A percentile compares a stretch with the other conserved stretches of the same genome.
Conservation (phyloP, 2,113 vertebrate species). For the Falco punctatus region DNA sequence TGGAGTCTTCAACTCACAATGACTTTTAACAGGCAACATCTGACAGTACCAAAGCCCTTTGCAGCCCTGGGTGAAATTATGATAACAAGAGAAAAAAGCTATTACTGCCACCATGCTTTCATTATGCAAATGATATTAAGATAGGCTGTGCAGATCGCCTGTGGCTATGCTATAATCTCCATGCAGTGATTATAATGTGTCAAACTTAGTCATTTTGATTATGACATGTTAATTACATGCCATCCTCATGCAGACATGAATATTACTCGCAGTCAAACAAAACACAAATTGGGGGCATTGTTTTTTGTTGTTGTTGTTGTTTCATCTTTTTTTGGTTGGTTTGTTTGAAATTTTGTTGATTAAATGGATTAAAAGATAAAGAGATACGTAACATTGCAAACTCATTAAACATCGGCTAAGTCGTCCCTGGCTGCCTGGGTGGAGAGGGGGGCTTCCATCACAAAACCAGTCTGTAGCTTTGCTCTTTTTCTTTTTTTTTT, state of each 20-base stretch:
- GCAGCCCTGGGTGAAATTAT: slow-evolving; percentile 99
- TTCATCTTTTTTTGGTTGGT: neutral
- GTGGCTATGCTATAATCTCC: slow-evolving; percentile 96
- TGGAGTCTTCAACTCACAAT: slow-evolving; percentile 55
- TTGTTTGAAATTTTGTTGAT: slow-evolving; percentile 63
- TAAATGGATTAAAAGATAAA: slow-evolving; percentile 74
- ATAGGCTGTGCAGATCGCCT: slow-evolving; percentile 90
- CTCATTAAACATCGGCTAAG: slow-evolving; percentile 44
- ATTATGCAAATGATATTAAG: slow-evolving; percentile 99
- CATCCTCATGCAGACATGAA: slow-evolving; percentile 93
- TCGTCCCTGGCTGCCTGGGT: neutral
- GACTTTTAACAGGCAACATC: slow-evolving; percentile 83
- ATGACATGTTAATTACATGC: slow-evolving; percentile 99
- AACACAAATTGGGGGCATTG: slow-evolving; percentile 82
- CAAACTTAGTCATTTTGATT: slow-evolving; percentile 99
- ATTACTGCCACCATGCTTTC: slow-evolving; percentile 98
- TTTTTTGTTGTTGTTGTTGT: slow-evolving; percentile 40
- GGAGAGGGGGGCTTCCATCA: neutral
- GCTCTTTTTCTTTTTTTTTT: neutral
- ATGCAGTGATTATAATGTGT: slow-evolving; percentile 98
- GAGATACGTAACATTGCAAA: slow-evolving; percentile 50
- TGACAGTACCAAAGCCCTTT: slow-evolving; percentile 86
- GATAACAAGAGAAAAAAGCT: slow-evolving; percentile 99
- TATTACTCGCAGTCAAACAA: slow-evolving; percentile 88
- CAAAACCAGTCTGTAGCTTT: neutral